phyloP scores from a whole-genome alignment of 23 tunicate species.

The Aplidium turbinatum region DNA sequence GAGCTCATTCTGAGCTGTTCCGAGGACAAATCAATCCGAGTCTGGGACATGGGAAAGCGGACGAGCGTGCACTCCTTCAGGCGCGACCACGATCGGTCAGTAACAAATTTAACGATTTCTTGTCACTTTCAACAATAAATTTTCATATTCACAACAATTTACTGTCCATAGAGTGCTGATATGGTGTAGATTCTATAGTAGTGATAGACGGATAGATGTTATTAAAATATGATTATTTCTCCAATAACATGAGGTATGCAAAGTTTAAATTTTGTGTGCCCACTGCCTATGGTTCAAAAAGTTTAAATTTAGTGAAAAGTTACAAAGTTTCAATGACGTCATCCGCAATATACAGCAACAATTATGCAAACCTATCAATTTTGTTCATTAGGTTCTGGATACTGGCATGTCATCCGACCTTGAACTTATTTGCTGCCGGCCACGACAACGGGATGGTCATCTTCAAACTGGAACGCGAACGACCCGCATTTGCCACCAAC shows the following conservation, averaged over 20 bases:
- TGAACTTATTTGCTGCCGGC: conserved; percentile 97
- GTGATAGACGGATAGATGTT: no score
- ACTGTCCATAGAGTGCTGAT: no score
- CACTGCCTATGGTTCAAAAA: no score
- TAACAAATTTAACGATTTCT: background rate
- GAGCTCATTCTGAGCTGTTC: conserved; percentile 88
- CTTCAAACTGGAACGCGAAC: conserved; percentile 91
- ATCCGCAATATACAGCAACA: no score
- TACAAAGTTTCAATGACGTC: background rate
- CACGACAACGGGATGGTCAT: conserved; percentile 94
- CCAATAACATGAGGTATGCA: no score
- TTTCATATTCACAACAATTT: no score
- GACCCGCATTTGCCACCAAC: conserved; percentile 95
- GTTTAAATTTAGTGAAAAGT: no score
- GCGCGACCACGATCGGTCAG: conserved; percentile 92
- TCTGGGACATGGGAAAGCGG: conserved; percentile 97
- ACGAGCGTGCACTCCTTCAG: conserved; percentile 90
- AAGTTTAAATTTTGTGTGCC: no score
- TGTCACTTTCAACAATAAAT: no score
- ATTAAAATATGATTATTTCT: no score
- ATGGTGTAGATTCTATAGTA: no score
- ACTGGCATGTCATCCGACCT: conserved; percentile 88
- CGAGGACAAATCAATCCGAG: conserved; percentile 96
- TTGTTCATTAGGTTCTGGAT: conserved; percentile 99
- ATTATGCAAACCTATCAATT: no score